These are phyloP conservation scores for Rhineura floridana DNA, from an alignment of 2,113 vertebrate species.

Conservation along the genomic window DNA sequence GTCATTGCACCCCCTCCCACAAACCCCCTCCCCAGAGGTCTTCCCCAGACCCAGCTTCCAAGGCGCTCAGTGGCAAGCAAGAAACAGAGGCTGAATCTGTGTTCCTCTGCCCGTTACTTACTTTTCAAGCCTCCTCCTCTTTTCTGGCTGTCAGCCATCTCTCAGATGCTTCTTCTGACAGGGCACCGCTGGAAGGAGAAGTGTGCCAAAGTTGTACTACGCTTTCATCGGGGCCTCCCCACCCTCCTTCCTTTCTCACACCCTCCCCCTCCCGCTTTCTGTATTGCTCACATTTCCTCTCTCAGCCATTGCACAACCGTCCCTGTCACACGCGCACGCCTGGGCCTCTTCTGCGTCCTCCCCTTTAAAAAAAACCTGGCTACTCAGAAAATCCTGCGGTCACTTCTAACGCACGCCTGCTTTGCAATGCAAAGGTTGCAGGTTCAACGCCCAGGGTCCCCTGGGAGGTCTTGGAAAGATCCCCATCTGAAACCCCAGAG, in stretches of 20 bases:
- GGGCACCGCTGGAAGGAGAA: background rate
- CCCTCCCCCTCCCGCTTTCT: conserved; percentile 57
- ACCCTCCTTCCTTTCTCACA: conserved; percentile 58
- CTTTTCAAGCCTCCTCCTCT: conserved; percentile 74
- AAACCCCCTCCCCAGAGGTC: background rate
- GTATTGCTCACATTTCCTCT: conserved; percentile 68
- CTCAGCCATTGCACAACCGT: conserved; percentile 65
- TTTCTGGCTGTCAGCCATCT: conserved; percentile 74
- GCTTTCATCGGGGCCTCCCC: conserved; percentile 3
- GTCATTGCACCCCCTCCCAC: no score
- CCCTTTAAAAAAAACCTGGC: no score
- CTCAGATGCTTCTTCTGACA: accelerated
- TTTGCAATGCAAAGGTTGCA: background rate
- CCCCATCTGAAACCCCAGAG: no score
- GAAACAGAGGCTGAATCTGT: accelerated
- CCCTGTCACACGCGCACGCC: background rate
- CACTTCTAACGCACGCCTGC: background rate
- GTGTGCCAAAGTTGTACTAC: conserved; percentile 22
- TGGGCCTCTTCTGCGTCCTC: background rate
- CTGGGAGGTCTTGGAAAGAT: no score
- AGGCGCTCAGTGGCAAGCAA: background rate
- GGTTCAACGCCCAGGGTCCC: no score
- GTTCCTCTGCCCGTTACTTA: conserved; percentile 61
- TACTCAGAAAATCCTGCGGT: background rate
- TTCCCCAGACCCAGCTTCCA: no score